Base-by-base conservation (phyloP, 2,888 invertebrate species). In the Acleris laterana region DNA sequence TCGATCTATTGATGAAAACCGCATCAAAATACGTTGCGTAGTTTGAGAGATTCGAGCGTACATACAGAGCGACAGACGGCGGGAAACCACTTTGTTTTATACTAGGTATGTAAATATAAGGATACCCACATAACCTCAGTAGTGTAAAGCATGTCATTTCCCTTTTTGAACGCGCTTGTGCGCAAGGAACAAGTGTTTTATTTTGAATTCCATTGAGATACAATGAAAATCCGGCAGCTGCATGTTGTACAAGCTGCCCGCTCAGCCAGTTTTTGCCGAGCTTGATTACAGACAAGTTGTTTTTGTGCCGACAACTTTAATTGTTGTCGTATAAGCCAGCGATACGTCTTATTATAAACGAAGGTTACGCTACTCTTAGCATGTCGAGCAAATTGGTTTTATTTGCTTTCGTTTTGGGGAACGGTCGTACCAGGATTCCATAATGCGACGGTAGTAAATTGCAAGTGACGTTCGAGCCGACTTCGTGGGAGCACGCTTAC, bases 311-410 rank as follows among this genome's bases (percentile, higher is more conserved):
- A 44, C 46, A 32, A 32, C 25, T 57, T 68, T 51, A 51, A 59
- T 59, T 32, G 32, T 32, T 32, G 32, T 56, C 56, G 32, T 52
- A 60, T 48, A 32, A 38, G 52, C 56, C 28, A 57, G 48, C 42
- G 57, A 50, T 63, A 48, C 57, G 49, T 44, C 53, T 20, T 60
- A 68, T 61, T 64, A 46, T n/a, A 50, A 56, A 19, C 57, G 61
- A 57, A 66, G 62, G 66, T 66, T 62, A 25, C 32, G 52, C 56
- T 61, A 11, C 61, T 61, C 61, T 61, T 66, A 32, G 46, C 51
- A 50, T 52, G 61, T 66, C 51, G 51, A 66, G 62, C 62, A 66
- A 62, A 62, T 65, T 62, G 61, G 25, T 57, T 66, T 66, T 61
- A 62, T 46, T 62, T 46, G 56, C 49, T 49, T 49, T 48, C 49